Conservation (phyloP, 2,113 vertebrate species). For the Xerus inauris region DNA sequence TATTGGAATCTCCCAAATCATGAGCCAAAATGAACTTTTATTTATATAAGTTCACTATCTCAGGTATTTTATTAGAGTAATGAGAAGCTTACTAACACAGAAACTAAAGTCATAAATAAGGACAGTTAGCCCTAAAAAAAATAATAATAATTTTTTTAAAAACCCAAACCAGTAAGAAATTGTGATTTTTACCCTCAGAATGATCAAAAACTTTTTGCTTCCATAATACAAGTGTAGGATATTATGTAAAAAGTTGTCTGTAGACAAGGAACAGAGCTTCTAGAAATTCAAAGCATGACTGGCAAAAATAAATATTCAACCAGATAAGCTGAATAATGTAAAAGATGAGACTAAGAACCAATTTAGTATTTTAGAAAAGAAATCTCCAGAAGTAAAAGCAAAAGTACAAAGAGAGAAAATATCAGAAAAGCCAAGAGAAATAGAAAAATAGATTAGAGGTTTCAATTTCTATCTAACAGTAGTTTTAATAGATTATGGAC, state of each 20-base stretch:
- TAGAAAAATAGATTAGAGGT: neutral
- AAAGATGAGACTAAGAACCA: neutral
- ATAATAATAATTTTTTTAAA: neutral
- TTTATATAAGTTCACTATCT: neutral
- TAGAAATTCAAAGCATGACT: constrained; percentile 23
- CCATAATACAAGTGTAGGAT: neutral
- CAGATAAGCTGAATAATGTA: neutral
- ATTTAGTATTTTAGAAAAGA: neutral
- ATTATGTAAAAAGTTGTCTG: neutral
- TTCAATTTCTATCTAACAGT: neutral
- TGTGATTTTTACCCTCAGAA: neutral
- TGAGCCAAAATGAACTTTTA: neutral
- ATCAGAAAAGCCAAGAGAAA: neutral
- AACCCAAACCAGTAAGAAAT: neutral
- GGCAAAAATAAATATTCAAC: neutral
- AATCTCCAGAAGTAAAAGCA: neutral
- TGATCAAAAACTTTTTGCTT: neutral
- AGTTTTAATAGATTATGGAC: neutral
- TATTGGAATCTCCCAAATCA: no score
- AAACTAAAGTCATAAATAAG: neutral
- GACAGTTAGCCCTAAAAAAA: neutral
- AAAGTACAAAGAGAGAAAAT: neutral
- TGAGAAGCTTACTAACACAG: neutral
- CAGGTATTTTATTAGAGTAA: neutral
- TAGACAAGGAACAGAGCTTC: constrained; percentile 6